Base-by-base conservation (phyloP, 1,140 invertebrate genomes). In the Armadillidium nasatum region DNA sequence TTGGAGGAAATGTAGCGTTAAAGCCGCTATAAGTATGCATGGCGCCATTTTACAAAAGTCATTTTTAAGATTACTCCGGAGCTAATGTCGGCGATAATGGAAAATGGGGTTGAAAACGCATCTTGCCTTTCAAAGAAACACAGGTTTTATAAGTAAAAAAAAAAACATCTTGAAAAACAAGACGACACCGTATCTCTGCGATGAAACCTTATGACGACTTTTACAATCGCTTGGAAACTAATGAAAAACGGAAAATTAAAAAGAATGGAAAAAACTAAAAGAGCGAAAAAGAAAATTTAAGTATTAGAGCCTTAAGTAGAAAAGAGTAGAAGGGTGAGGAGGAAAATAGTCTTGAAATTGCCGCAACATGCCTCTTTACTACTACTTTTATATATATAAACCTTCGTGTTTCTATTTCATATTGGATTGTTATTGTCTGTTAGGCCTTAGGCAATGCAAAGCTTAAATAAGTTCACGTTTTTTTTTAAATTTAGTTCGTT, bases 21-120 rank as follows among this genome's bases (percentile, higher is more conserved):
- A 76, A 76, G 75, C 75, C 67, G 75, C 75, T 76, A 76, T 76
- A 76, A 76, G 75, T 72, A 76, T 76, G 75, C 75, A 76, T 76
- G 75, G 69, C 75, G 75, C 75, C 75, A 76, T 76, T 76, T 76
- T 76, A 76, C 75, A 76, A 45, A 76, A 76, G 75, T 76, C 75
- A 76, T 76, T 76, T 76, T 76, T 76, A 76, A 76, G 75, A 76
- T 76, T 76, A 76, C 75, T 72, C 46, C 75, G 44, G 21, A 70
- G 75, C 75, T 76, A 76, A 76, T 76, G 75, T 54, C 44, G 75
- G 75, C 71, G 75, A 76, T 76, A 76, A 76, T 76, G 71, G 75
- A 76, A 66, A 70, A 69, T 60, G 50, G 50, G 50, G 11, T 60
- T 60, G 50, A 60, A 33, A 60, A 60, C 50, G 50, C 50, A 60